These are phyloP conservation scores for Malurus elegans DNA, from an alignment of 2,113 vertebrate genomes.

Conservation along the genomic window DNA sequence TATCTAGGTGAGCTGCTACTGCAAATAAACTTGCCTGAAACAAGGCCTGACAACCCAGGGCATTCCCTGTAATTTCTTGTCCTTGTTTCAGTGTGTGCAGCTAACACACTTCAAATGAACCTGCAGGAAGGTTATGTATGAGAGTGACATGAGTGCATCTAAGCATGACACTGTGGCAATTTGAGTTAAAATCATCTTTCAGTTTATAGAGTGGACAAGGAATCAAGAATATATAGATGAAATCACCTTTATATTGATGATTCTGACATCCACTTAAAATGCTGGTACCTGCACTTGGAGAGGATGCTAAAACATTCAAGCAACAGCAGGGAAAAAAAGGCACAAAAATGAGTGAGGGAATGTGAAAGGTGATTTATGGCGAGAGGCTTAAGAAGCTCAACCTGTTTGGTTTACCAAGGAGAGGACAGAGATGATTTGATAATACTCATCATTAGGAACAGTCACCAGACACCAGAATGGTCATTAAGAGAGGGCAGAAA, in stretches of 20 bases:
- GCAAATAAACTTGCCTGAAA: neutral
- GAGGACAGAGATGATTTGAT: neutral
- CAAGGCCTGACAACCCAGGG: neutral
- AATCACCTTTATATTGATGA: neutral
- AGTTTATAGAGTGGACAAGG: neutral
- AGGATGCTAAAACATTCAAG: neutral
- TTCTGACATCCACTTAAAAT: neutral
- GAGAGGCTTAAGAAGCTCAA: neutral
- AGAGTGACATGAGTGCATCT: neutral
- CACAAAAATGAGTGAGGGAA: neutral
- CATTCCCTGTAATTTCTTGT: neutral
- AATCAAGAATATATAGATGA: neutral
- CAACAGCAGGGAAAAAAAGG: neutral
- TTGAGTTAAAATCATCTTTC: neutral
- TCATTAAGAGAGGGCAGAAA: neutral
- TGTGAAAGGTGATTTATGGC: rapidly evolving
- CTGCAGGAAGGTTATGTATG: rapidly evolving
- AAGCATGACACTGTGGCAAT: neutral
- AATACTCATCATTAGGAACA: neutral
- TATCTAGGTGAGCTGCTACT: neutral
- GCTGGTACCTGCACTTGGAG: neutral
- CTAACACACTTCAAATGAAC: neutral
- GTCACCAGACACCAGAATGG: neutral
- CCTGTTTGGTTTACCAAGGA: neutral
- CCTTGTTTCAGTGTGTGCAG: neutral